These are phyloP conservation scores for Centropristis striata DNA, from an alignment of 2,113 vertebrate genomes.

Conservation along the genomic window DNA sequence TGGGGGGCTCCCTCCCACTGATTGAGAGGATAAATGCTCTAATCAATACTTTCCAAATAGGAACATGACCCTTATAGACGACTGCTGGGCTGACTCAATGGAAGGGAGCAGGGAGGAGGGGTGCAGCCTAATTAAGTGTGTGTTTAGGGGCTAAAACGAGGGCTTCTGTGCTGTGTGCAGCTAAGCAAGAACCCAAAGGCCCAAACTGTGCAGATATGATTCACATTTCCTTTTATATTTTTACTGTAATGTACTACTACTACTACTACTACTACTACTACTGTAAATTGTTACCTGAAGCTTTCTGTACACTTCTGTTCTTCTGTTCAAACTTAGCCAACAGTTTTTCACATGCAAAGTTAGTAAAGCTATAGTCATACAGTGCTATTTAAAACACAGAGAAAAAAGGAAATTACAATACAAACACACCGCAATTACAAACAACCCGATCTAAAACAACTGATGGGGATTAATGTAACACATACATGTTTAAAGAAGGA, in stretches of 20 bases:
- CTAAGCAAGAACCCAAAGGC: slow-evolving; percentile 15
- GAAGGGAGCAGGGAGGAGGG: slow-evolving; percentile 66
- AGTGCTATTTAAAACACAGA: too few species aligned
- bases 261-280: too few species aligned
- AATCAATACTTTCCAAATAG: slow-evolving; percentile 92
- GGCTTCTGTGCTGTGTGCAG: slow-evolving; percentile 23
- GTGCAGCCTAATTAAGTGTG: slow-evolving; percentile 69
- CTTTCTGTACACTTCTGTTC: neutral
- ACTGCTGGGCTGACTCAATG: slow-evolving; percentile 86
- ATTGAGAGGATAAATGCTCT: slow-evolving; percentile 87
- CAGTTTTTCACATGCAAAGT: too few species aligned
- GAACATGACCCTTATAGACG: slow-evolving; percentile 89
- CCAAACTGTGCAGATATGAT: neutral
- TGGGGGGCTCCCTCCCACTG: slow-evolving; percentile 80
- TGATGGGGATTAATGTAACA: too few species aligned
- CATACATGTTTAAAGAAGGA: too few species aligned
- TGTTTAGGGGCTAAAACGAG: slow-evolving; percentile 34
- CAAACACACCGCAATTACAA: too few species aligned
- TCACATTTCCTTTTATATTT: neutral
- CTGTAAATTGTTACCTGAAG: neutral
- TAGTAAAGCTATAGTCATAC: too few species aligned
- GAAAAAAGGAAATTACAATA: too few species aligned
- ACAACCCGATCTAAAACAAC: too few species aligned
- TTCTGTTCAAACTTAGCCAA: neutral
- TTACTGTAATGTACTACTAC: neutral